phyloP scores from a whole-genome alignment of 1,140 invertebrate genomes.

The Ladona fulva region DNA sequence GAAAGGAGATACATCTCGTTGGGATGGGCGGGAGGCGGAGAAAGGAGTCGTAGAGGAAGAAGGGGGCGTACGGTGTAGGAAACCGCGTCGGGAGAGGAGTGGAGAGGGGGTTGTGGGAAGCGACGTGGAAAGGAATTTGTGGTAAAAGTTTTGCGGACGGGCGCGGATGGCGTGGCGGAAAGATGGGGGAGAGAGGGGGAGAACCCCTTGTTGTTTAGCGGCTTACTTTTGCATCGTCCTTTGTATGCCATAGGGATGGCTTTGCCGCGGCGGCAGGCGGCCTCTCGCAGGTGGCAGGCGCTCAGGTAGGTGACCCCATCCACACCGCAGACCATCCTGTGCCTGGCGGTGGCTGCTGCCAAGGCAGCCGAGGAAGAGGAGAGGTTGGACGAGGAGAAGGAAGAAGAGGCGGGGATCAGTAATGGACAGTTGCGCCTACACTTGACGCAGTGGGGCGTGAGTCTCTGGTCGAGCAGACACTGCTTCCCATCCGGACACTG shows the following conservation, averaged over 20 bases:
- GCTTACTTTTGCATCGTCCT: constrained; percentile 72
- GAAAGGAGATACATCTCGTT: neutral
- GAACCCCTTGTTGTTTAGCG: neutral
- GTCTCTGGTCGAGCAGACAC: constrained; percentile 77
- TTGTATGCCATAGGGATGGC: constrained; percentile 78
- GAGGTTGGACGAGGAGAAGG: neutral
- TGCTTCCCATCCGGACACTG: constrained; percentile 69
- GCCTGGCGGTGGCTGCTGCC: constrained; percentile 33
- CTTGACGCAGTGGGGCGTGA: constrained; percentile 70
- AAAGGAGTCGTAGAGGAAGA: neutral
- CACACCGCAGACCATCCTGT: constrained; percentile 68
- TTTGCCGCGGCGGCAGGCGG: constrained; percentile 68
- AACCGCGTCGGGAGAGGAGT: neutral
- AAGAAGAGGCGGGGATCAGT: neutral
- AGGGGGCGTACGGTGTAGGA: neutral
- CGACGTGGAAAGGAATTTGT: neutral
- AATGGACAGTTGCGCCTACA: constrained; percentile 58
- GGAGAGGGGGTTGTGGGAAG: neutral
- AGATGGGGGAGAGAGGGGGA: neutral
- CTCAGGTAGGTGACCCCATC: constrained; percentile 81
- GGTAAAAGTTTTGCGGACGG: neutral
- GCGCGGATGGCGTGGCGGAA: neutral
- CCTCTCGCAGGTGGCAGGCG: constrained; percentile 72
- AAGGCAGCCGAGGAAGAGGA: neutral
- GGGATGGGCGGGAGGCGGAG: neutral